phyloP scores from a whole-genome alignment of 2,797 vertebrate genomes.

The Okamejei kenojei region DNA sequence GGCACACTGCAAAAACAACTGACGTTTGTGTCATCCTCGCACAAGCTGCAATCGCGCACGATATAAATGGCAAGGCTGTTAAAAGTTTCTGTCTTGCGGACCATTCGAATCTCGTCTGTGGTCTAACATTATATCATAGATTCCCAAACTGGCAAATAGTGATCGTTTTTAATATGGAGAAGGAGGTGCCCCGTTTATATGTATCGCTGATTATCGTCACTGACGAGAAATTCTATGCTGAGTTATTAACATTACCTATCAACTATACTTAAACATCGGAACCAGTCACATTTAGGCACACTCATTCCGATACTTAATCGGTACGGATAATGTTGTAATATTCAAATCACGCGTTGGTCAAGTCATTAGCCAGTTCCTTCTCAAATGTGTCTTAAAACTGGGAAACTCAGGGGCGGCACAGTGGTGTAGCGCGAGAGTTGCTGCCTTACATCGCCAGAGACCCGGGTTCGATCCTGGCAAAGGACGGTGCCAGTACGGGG shows the following conservation, averaged over 20 bases:
- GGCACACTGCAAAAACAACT: background rate
- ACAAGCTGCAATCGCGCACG: background rate
- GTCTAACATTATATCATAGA: background rate
- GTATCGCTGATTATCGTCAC: background rate
- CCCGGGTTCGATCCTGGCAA: too few species aligned
- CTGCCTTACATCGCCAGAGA: too few species aligned
- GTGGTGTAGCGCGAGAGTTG: too few species aligned
- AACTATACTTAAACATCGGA: background rate
- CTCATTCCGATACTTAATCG: background rate
- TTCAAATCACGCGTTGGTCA: background rate
- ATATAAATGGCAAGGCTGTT: background rate
- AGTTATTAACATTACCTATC: background rate
- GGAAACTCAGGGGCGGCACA: background rate
- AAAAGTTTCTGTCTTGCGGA: background rate
- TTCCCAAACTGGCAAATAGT: background rate
- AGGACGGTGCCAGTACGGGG: too few species aligned
- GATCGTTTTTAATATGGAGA: background rate
- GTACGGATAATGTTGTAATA: background rate
- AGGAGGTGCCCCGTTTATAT: background rate
- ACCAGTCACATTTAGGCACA: background rate
- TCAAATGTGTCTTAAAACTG: background rate
- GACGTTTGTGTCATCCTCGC: background rate
- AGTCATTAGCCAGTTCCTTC: background rate
- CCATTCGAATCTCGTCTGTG: background rate
- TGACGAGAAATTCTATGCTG: background rate